Base-by-base conservation (phyloP, 2,888 invertebrate species). In the Thalpophila matura region DNA sequence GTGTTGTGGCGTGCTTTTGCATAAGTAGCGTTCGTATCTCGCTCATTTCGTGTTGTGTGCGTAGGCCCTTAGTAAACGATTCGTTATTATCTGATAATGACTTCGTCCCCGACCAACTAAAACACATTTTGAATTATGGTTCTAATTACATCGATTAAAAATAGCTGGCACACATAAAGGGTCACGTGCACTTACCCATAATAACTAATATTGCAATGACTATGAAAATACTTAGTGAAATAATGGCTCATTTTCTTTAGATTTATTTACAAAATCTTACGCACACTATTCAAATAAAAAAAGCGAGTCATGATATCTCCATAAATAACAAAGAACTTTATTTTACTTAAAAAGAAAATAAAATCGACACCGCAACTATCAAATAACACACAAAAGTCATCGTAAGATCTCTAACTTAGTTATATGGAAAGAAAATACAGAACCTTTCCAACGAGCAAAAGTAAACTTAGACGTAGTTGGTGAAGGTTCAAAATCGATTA, bases 1-100 rank as follows among this genome's bases (percentile, higher is more conserved):
- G 89, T 88, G 88, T 83, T 77, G 81, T 85, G 81, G 87, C 94
- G 93, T 94, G 93, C 90, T 88, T 89, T 83, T 79, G 94, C 93
- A 94, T 94, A 94, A 93, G 87, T 84, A 91, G 91, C 80, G 69
- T 62, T 79, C 79, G 79, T 81, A 79, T 74, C 80, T 80, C 81
- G 81, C 86, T 86, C 85, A 84, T 85, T 89, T 82, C 75, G 83
- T 75, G 51, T 74, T 87, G 89, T 92, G 86, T 91, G 88, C 85
- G 84, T 86, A 88, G 87, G 86, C 82, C 86, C 86, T 87, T 90
- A 70, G 61, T 71, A 88, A 88, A 86, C 87, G 84, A 88, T 87
- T 87, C 84, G 85, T 86, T 86, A 83, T 81, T 89, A 89, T 86
- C 88, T 82, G 87, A 88, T 89, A 88, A 87, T 87, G 81, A 84